Conservation (phyloP, 2,888 invertebrate species). For the Eristalinus sepulchralis region DNA sequence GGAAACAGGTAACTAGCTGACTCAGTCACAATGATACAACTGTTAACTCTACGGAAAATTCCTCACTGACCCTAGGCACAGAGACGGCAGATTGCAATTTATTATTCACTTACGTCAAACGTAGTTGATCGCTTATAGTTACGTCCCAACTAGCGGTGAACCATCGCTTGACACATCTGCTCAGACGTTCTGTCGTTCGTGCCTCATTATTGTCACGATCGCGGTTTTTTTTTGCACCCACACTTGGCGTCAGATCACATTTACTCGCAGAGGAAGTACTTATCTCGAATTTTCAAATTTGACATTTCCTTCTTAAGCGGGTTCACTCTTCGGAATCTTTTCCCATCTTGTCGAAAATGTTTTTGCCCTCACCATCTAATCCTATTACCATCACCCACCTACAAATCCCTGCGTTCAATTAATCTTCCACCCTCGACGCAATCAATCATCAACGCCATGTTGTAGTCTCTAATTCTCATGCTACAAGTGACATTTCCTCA, state of each 20-base stretch:
- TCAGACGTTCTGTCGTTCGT: neutral
- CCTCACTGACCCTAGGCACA: neutral
- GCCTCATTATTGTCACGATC: neutral
- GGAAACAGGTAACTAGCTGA: neutral
- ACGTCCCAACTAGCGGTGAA: neutral
- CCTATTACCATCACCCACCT: conserved; percentile 67
- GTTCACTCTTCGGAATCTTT: neutral
- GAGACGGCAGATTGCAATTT: neutral
- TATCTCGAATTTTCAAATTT: conserved; percentile 21
- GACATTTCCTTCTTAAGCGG: conserved; percentile 47
- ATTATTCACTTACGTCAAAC: neutral
- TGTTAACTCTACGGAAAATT: neutral
- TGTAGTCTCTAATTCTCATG: conserved; percentile 40
- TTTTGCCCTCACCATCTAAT: conserved; percentile 22
- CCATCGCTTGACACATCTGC: neutral
- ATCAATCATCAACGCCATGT: conserved; percentile 45
- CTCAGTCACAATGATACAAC: neutral
- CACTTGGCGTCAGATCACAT: conserved; percentile 5
- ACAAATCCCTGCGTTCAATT: conserved; percentile 54
- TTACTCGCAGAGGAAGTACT: conserved; percentile 28
- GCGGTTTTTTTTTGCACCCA: conserved; percentile 11
- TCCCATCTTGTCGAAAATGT: neutral
- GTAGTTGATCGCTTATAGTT: neutral
- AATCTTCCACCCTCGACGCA: conserved; percentile 29
- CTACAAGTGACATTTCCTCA: conserved; percentile 36